A percentile compares a stretch with the other conserved stretches of the same genome.
These are phyloP conservation scores for Huso huso DNA, from an alignment of 2,797 vertebrate genomes.

Conservation along the genomic window DNA sequence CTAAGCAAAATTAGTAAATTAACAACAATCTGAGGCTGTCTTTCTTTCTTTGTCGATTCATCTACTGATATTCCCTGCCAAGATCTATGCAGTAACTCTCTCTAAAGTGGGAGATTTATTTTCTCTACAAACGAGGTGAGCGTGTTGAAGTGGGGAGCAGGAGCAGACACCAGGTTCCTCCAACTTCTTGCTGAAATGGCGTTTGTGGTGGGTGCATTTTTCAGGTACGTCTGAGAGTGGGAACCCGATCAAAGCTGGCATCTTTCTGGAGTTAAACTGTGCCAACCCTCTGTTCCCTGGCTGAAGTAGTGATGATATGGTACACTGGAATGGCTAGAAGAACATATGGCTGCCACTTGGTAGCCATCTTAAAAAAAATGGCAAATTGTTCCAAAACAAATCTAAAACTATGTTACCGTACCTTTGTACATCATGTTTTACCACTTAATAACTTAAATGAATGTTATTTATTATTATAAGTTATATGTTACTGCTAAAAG, in stretches of 20 bases:
- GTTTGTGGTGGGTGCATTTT: slow-evolving; percentile 6
- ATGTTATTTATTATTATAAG: no score
- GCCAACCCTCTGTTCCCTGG: slow-evolving; percentile 3
- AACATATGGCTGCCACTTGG: slow-evolving; percentile 2
- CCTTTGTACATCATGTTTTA: no score
- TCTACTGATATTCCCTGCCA: no score
- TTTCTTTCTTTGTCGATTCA: no score
- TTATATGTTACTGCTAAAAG: no score
- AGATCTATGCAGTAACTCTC: no score
- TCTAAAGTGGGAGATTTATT: slow-evolving; percentile 3
- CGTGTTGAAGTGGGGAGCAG: neutral
- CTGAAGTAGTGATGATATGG: neutral
- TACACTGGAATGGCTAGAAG: neutral
- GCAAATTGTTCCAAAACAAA: no score
- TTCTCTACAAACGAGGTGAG: neutral
- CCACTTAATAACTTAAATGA: no score
- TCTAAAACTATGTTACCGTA: no score
- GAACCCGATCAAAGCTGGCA: slow-evolving; percentile 11
- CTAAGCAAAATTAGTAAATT: no score
- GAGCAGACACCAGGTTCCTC: neutral
- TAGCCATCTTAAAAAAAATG: neutral
- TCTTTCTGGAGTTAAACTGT: slow-evolving; percentile 1
- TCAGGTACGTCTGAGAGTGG: neutral
- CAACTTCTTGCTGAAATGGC: no score
- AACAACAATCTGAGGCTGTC: no score